Conservation (phyloP, 2,797 vertebrate species). For the Phataginus tricuspis region DNA sequence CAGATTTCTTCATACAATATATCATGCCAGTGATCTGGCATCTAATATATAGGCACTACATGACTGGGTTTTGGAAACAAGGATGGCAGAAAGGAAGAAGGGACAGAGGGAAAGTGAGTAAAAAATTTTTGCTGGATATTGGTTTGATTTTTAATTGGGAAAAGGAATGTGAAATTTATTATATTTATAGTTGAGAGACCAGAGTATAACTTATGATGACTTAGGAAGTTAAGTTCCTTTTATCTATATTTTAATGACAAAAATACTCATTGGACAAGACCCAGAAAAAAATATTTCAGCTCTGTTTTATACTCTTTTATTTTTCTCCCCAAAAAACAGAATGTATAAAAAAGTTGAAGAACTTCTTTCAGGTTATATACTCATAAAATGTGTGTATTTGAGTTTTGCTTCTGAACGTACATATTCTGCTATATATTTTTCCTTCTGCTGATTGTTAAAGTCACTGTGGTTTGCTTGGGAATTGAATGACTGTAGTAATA, state of each 20-base stretch:
- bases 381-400: constrained; percentile 2
- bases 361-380: constrained; percentile 60
- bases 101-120: neutral
- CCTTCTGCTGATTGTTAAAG: neutral
- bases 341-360: constrained; percentile 25
- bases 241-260: constrained; percentile 30
- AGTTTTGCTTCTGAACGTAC: neutral
- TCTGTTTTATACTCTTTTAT: constrained; percentile 21
- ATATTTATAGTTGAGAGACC: neutral
- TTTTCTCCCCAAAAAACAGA: neutral
- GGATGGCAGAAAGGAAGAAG: neutral
- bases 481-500: neutral
- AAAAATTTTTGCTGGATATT: neutral
- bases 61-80: neutral
- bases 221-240: constrained; percentile 28
- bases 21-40: neutral
- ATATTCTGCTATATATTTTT: constrained; percentile 44
- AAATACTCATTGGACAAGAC: neutral
- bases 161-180: constrained; percentile 9
- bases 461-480: fast-evolving
- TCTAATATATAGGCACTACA: neutral
- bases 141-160: constrained; percentile 37
- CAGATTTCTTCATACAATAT: neutral
- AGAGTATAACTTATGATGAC: neutral
- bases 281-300: neutral